Conservation (phyloP, 2,113 vertebrate species). For the pig (Sus scrofa) region DNA sequence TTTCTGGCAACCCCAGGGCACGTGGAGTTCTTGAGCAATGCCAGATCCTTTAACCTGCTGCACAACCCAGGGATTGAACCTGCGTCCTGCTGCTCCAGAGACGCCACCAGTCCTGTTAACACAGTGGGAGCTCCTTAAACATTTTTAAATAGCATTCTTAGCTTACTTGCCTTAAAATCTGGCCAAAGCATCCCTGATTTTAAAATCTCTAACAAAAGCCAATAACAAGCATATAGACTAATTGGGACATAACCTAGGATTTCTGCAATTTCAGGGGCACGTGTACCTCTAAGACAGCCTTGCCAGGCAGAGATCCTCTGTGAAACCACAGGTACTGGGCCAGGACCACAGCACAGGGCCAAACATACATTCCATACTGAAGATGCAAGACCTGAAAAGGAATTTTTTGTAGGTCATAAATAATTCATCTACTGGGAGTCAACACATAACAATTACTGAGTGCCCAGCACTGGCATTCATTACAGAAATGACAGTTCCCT, state of each 20-base stretch:
- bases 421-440: neutral
- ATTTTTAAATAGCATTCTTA: neutral
- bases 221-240: neutral
- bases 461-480: neutral
- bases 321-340: slow-evolving; percentile 94
- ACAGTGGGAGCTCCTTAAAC: neutral
- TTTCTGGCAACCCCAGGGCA: too few species aligned
- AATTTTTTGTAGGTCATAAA: neutral
- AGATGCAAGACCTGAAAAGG: slow-evolving; percentile 90
- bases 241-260: neutral
- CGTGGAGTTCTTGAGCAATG: too few species aligned
- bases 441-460: neutral
- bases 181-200: neutral
- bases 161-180: neutral
- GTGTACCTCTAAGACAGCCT: slow-evolving; percentile 93
- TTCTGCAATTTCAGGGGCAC: neutral
- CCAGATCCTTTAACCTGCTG: too few species aligned
- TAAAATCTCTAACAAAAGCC: neutral
- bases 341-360: slow-evolving; percentile 96
- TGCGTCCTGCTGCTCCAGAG: too few species aligned
- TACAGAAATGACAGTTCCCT: neutral
- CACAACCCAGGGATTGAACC: too few species aligned
- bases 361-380: slow-evolving; percentile 95
- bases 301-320: slow-evolving; percentile 84
- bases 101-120: too few species aligned